Base-by-base conservation (phyloP, 2,888 invertebrate genomes). In the Amblyteles armatorius region DNA sequence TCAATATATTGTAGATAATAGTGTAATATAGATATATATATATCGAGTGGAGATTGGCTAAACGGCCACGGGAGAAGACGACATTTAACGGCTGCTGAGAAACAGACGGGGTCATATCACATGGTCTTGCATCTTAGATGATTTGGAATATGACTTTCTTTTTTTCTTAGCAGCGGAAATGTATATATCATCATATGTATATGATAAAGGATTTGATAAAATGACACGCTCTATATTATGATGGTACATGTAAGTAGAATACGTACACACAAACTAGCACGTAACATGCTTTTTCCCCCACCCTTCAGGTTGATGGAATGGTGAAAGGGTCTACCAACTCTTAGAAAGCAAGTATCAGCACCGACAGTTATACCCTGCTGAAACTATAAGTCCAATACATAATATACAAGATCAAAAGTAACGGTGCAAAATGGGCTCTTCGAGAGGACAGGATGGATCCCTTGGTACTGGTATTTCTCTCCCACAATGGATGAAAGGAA, bases 401-500 rank as follows among this genome's bases (percentile, higher is more conserved):
- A 40, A 44, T 11, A n/a, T 69, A 77, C 67, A 68, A 71, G 65
- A 65, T 40, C 26, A 26, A 26, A 60, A 52, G 48, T 22, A 57
- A 50, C 29, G 74, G 44, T 44, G 3, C 6, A 26, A 73, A 82
- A 94, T 94, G 94, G 93, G 92, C 26, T 92, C 93, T 5, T 91
- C 94, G 2, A 88, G 91, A 82, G 92, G 91, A 44, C 89, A 91
- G 57, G 93, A 94, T 60, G 91, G 91, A 83, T 93, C 92, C 11
- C 88, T 94, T 3, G 88, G 91, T 65, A 87, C 89, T 69, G 96
- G 96, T 89, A 95, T 96, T 87, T 95, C 96, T 69, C 93, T 97
- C 85, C 97, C 97, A 2, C 95, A 96, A 90, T 97, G 97, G 97
- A 97, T 97, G 96, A 97, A 96, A 93, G 95, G 94, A 77, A 96